phyloP scores from a whole-genome alignment of 2,113 vertebrate species.

The Rhabdomys dilectus region DNA sequence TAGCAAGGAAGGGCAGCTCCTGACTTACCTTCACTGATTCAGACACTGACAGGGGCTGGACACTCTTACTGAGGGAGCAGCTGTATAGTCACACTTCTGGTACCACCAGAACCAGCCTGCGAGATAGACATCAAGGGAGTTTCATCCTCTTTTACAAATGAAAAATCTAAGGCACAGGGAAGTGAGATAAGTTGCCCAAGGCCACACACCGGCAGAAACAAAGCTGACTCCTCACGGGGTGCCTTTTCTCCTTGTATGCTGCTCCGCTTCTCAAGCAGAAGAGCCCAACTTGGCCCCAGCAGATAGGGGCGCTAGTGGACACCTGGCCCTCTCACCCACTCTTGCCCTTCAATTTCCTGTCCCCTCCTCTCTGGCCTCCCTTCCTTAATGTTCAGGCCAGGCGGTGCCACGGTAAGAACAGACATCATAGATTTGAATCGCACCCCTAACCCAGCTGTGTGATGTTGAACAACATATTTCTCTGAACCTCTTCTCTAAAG shows the following conservation, averaged over 20 bases:
- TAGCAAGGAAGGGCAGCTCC: background rate
- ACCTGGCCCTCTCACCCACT: background rate
- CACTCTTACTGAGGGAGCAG: background rate
- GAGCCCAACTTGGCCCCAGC: background rate
- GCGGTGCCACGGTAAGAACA: background rate
- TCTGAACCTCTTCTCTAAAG: conserved; percentile 13
- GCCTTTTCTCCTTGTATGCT: background rate
- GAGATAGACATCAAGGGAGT: background rate
- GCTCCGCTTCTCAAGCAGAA: background rate
- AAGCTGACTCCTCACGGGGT: background rate
- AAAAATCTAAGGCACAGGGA: background rate
- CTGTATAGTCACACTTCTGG: background rate
- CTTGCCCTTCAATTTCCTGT: background rate
- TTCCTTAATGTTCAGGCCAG: background rate
- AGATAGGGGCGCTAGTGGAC: background rate
- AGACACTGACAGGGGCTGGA: background rate
- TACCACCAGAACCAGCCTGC: background rate
- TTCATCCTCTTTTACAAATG: background rate
- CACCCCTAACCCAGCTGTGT: background rate
- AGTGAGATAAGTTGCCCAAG: background rate
- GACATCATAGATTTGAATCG: background rate
- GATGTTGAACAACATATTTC: background rate
- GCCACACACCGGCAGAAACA: background rate
- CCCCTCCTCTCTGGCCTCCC: background rate
- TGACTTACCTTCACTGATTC: background rate